Evolutionary conservation across 1,140 invertebrate genomes (phyloP), one percentile per base, ranked within the genome.

Genomic region (Brachionus plicatilis): DNA sequence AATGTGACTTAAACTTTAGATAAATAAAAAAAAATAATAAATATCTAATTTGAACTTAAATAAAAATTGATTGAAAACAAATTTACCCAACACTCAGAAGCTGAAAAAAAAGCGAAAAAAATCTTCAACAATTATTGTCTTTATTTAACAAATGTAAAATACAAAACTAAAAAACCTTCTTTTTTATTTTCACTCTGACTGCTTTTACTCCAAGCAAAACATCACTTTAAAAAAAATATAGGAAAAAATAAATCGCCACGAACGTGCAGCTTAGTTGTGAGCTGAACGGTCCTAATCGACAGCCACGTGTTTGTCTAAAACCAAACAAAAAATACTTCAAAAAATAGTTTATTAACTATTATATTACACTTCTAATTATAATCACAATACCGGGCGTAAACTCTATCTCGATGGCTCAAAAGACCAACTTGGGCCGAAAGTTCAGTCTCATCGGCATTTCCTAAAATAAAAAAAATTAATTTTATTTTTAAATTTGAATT

Each of bases 341-440:
- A 20, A 24, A 60, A 60, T 20, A 60, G 53, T 24, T 60, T 60
- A 60, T 60, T 24, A 60, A 20, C 53, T 24, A 20, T 60, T 60
- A 60, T 17, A 60, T 60, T 60, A 60, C 53, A 60, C 9, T 17
- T 17, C 20, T 20, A 24, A 60, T 60, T 20, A 60, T 20, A 60
- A 24, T 60, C 53, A 60, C 53, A 68, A 33, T 68, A 68, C 66
- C 66, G 66, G 66, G 66, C 33, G 14, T 68, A 72, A 43, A 80
- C 1, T 27, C n/a, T 11, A 17, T 24, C 5, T 20, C n/a, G 17
- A 1, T 9, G 11, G 2, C 3, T 68, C 33, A 82, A 82, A 82
- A 82, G 14, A 82, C 79, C 12, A 82, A 5, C 60, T 68, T 60
- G 53, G 79, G 79, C n/a, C 79, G 29, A 82, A 82, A 82, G 33